phyloP scores from a whole-genome alignment of 2,797 vertebrate species.

The Myripristis jacobus region DNA sequence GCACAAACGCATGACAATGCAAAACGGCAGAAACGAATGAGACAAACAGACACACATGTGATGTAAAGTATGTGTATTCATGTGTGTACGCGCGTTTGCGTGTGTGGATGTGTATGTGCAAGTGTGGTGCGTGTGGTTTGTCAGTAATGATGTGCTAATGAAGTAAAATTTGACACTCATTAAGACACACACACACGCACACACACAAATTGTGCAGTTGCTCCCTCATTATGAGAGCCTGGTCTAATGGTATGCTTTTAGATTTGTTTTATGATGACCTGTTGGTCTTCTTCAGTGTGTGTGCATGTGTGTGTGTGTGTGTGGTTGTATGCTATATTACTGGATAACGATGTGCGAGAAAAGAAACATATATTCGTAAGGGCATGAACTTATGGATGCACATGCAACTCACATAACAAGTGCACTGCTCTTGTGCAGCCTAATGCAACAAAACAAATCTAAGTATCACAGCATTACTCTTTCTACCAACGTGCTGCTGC shows the following conservation, averaged over 20 bases:
- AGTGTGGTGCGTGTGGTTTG: slow-evolving; percentile 4
- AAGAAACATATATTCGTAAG: slow-evolving; percentile 7
- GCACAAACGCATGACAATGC: not conserved
- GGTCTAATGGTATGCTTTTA: not conserved
- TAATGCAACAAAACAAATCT: not conserved
- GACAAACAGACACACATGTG: not conserved
- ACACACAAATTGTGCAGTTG: not conserved
- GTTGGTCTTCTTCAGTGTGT: slow-evolving; percentile 18
- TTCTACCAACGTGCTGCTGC: not conserved
- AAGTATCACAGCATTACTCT: not conserved
- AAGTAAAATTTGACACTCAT: slow-evolving; percentile 38
- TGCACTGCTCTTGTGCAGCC: not conserved
- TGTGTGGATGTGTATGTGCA: slow-evolving; percentile 5
- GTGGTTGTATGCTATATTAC: slow-evolving; percentile 1
- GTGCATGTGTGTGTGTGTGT: not conserved
- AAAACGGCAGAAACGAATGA: not conserved
- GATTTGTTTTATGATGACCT: not conserved
- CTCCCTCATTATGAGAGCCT: slow-evolving; percentile 23
- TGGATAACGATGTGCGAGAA: slow-evolving; percentile 16
- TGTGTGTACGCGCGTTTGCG: slow-evolving; percentile 1
- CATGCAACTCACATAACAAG: not conserved
- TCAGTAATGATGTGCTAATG: slow-evolving; percentile 55
- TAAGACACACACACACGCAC: slow-evolving; percentile 1
- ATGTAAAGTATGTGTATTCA: not conserved
- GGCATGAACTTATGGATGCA: not conserved